phyloP scores from a whole-genome alignment of 2,113 vertebrate species.

The Rousettus leschenaultii region DNA sequence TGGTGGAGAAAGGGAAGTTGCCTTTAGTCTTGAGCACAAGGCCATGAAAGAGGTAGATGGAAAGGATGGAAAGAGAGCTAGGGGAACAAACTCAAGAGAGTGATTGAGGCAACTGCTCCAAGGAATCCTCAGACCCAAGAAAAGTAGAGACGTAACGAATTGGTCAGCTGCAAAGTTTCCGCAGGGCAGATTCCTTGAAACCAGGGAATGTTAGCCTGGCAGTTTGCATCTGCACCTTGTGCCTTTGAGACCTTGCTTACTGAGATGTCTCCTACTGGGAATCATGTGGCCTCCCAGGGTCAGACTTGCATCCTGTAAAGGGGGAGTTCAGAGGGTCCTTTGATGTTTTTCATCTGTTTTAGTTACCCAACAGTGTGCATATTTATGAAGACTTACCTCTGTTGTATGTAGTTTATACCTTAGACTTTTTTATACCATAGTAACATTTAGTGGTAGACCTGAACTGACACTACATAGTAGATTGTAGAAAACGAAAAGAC shows the following conservation, averaged over 20 bases:
- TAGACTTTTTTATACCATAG: neutral
- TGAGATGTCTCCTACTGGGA: neutral
- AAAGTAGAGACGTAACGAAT: neutral
- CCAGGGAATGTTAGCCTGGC: neutral
- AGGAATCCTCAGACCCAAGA: neutral
- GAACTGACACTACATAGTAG: neutral
- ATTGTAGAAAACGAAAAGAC: conserved; percentile 21
- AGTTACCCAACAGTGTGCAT: conserved; percentile 2
- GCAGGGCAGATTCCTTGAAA: neutral
- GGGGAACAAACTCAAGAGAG: neutral
- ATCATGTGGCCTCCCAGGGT: neutral
- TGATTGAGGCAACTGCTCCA: neutral
- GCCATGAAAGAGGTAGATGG: neutral
- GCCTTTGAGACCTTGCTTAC: neutral
- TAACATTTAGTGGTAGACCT: conserved; percentile 18
- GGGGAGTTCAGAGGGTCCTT: neutral
- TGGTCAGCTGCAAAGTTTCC: neutral
- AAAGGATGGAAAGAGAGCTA: neutral
- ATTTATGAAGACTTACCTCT: conserved; percentile 45
- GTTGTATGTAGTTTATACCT: neutral
- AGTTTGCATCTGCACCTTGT: neutral
- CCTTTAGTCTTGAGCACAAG: neutral
- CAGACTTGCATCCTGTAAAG: neutral
- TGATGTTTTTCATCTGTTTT: neutral
- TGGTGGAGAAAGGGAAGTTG: neutral